Evolutionary conservation across 2,888 invertebrate species (phyloP).

Genomic region (Ichneumoninae sp.): DNA sequence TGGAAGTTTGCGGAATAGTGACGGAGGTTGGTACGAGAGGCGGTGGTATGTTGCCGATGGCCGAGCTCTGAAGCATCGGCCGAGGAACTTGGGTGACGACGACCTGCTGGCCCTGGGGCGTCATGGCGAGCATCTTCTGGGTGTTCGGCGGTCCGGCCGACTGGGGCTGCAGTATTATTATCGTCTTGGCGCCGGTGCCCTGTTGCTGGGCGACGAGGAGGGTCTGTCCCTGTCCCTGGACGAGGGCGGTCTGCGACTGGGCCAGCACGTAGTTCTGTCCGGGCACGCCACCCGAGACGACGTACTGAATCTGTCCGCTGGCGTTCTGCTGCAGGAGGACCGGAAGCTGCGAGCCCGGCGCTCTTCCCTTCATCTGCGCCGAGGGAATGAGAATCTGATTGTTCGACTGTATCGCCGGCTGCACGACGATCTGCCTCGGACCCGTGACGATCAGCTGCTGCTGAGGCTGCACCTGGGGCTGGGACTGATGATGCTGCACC

Average conservation of each 20-base stretch:
- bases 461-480: slow-evolving; percentile 82
- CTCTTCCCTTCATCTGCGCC: slow-evolving; percentile 76
- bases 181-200: slow-evolving; percentile 88
- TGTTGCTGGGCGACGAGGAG: slow-evolving; percentile 89
- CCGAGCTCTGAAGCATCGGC: slow-evolving; percentile 85
- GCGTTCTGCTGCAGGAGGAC: slow-evolving; percentile 81
- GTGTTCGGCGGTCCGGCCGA: slow-evolving; percentile 82
- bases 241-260: slow-evolving; percentile 87
- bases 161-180: slow-evolving; percentile 89
- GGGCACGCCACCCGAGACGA: slow-evolving; percentile 85
- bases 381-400: slow-evolving; percentile 81
- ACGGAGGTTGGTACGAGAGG: slow-evolving; percentile 83
- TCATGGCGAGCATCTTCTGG: slow-evolving; percentile 87
- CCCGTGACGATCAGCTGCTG: slow-evolving; percentile 83
- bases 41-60: slow-evolving; percentile 84
- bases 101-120: slow-evolving; percentile 89
- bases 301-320: slow-evolving; percentile 86
- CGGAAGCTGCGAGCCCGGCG: slow-evolving; percentile 78
- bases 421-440: slow-evolving; percentile 86
- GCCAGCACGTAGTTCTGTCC: slow-evolving; percentile 89
- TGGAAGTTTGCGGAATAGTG: slow-evolving; percentile 80
- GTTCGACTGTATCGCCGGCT: slow-evolving; percentile 79
- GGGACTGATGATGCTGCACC: slow-evolving; percentile 79
- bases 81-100: slow-evolving; percentile 88
- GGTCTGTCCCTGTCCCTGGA: slow-evolving; percentile 88